Evolutionary conservation across 2,888 invertebrate genomes (phyloP).

Genomic region (Tiliacea citrago): DNA sequence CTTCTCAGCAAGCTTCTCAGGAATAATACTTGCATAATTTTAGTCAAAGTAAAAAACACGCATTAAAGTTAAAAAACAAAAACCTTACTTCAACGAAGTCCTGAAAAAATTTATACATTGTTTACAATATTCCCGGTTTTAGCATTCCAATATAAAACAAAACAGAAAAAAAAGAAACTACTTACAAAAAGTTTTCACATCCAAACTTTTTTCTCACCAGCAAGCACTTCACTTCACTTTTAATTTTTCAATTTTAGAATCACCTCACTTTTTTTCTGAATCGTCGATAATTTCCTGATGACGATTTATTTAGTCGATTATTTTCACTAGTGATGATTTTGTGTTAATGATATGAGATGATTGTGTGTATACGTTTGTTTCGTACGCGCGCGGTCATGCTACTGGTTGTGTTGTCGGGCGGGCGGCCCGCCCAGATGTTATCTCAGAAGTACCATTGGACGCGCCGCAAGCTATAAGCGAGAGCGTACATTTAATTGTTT

Average conservation of each 20-base stretch:
- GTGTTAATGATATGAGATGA: constrained; percentile 42
- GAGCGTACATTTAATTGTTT: constrained; percentile 29
- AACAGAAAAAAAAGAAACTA: constrained; percentile 52
- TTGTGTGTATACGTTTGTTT: constrained; percentile 72
- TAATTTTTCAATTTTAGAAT: constrained; percentile 50
- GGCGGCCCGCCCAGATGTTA: constrained; percentile 87
- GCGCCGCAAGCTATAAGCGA: constrained; percentile 38
- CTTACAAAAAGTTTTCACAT: constrained; percentile 74
- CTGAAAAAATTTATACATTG: neutral
- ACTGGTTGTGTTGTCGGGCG: constrained; percentile 78
- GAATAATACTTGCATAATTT: neutral
- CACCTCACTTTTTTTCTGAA: constrained; percentile 34
- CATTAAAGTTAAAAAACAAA: neutral
- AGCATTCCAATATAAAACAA: constrained; percentile 16
- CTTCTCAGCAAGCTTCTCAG: neutral
- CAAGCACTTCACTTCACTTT: constrained; percentile 69
- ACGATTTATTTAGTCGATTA: constrained; percentile 35
- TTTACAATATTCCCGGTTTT: constrained; percentile 12
- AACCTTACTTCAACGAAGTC: neutral
- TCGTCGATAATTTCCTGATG: constrained; percentile 33
- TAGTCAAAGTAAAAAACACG: neutral
- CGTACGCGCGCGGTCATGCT: constrained; percentile 76
- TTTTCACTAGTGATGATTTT: constrained; percentile 58
- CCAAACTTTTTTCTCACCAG: constrained; percentile 69
- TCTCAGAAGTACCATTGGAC: constrained; percentile 71